Evolutionary conservation across 2,113 vertebrate species (phyloP).

Genomic region (Mola mola): DNA sequence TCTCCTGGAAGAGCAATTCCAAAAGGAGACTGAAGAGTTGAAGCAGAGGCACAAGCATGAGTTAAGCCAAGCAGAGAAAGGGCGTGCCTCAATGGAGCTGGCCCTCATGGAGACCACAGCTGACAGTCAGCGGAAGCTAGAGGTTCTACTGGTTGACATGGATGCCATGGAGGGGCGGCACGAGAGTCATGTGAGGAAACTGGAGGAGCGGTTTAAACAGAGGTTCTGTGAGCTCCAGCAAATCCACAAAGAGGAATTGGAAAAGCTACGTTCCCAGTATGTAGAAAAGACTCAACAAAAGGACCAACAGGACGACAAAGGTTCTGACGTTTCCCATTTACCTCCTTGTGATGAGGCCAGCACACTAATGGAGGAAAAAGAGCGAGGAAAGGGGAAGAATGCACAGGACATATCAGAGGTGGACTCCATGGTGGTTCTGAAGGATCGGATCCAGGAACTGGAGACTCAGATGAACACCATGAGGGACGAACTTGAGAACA

Average conservation of each 20-base stretch:
- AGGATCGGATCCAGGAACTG: slow-evolving; percentile 90
- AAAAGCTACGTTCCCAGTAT: slow-evolving; percentile 85
- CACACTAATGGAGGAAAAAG: slow-evolving; percentile 45
- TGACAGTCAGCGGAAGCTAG: slow-evolving; percentile 81
- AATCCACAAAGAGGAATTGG: slow-evolving; percentile 86
- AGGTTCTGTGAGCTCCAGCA: slow-evolving; percentile 87
- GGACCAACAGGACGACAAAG: slow-evolving; percentile 66
- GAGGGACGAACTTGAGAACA: slow-evolving; percentile 92
- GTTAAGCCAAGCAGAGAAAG: slow-evolving; percentile 81
- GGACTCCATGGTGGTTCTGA: slow-evolving; percentile 85
- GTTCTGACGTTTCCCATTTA: neutral
- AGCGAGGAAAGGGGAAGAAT: slow-evolving; percentile 45
- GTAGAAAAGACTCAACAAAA: slow-evolving; percentile 83
- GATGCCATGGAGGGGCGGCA: slow-evolving; percentile 85
- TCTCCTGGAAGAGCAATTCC: slow-evolving; percentile 81
- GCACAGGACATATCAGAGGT: slow-evolving; percentile 34
- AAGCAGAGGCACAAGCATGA: slow-evolving; percentile 83
- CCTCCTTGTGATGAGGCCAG: neutral
- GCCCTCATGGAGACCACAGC: slow-evolving; percentile 82
- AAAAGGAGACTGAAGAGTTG: slow-evolving; percentile 78
- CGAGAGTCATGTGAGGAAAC: slow-evolving; percentile 82
- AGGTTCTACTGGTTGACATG: slow-evolving; percentile 82
- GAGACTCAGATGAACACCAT: slow-evolving; percentile 92
- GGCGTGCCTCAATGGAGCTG: slow-evolving; percentile 78
- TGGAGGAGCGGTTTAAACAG: slow-evolving; percentile 88